Evolutionary conservation across 37 sponge, comb jelly and placozoan species (phyloP).

Genomic region (Dysidea cf. avara): DNA sequence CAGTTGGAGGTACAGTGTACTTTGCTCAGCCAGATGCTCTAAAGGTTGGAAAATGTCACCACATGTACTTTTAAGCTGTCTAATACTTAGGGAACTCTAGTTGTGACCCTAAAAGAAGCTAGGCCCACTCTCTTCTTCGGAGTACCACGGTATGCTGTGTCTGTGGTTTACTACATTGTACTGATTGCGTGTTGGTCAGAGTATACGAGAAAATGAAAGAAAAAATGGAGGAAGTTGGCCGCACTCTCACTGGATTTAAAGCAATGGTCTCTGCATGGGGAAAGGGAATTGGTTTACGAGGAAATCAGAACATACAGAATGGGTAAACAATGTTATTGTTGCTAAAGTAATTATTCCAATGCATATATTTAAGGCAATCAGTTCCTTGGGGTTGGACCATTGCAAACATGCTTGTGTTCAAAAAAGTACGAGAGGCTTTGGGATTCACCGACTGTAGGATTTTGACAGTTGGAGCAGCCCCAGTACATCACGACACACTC

Average conservation of each 20-base stretch:
- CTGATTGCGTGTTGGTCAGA: constrained; percentile 3
- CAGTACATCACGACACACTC: constrained; percentile 51
- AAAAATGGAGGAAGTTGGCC: constrained; percentile 24
- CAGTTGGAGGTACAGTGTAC: constrained; percentile 28
- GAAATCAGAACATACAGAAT: constrained; percentile 58
- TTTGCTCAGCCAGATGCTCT: constrained; percentile 94
- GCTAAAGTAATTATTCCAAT: background rate
- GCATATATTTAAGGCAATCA: background rate
- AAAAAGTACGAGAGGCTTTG: constrained; percentile 30
- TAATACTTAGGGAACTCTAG: constrained; percentile 56
- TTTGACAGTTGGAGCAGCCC: constrained; percentile 61
- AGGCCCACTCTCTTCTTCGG: constrained; percentile 71
- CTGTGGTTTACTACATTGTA: background rate
- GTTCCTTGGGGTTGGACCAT: constrained; percentile 53
- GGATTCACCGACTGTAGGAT: constrained; percentile 23
- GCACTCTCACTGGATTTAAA: constrained; percentile 45
- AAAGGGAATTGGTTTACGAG: constrained; percentile 66
- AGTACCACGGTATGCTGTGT: constrained; percentile 59
- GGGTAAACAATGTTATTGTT: constrained; percentile 11
- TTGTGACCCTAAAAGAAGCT: constrained; percentile 61
- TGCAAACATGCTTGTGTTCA: constrained; percentile 38
- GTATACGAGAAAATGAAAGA: constrained; percentile 82
- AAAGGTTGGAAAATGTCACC: constrained; percentile 50
- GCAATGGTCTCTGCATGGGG: constrained; percentile 52
- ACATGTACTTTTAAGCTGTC: too few relatives aligned